Base-by-base conservation (phyloP, 2,797 vertebrate genomes). In the Ctenopoma multispine region DNA sequence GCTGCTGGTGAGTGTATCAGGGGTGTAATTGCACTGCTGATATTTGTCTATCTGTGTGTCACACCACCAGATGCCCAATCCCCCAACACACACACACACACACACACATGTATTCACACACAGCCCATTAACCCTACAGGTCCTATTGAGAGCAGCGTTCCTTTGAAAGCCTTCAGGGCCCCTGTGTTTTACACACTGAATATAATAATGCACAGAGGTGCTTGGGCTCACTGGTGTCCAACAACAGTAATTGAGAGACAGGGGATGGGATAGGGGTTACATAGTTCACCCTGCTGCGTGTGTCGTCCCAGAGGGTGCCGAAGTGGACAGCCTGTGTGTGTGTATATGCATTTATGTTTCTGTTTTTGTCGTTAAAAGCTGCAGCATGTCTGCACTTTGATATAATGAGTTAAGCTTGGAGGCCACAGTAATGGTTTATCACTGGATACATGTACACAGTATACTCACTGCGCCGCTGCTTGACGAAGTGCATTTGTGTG, bases 101-200 rank as follows among this genome's bases (percentile, higher is more conserved):
- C 82, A 69, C 78, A 75, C 75, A 83, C 55, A 67, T 49, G 5
- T 18, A 17, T 48, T 40, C 41, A 72, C 79, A 82, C 83, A 72
- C 75, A 92, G 86, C 87, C 92, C 89, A 93, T 95, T 94, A 94
- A 94, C 92, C 91, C 92, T 92, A 94, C 94, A 95, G 94, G 93
- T 94, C 89, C 89, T 93, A 93, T 89, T 90, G 92, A 94, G 82
- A 81, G 84, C 72, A 73, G 86, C 90, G 92, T 90, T 93, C 93
- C 91, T 94, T 91, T 93, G 90, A 93, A 93, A 93, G 87, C 89
- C 92, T 90, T 90, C 78, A 51, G 86, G 91, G 85, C 88, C 90
- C 84, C 77, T 84, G 89, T 90, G 91, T 92, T 92, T 94, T 92
- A 91, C 90, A 89, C 86, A 75, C 86, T 90, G 89, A 91, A 92